Conservation (phyloP, 2,888 invertebrate genomes). For the Hirtodrosophila confusa region DNA sequence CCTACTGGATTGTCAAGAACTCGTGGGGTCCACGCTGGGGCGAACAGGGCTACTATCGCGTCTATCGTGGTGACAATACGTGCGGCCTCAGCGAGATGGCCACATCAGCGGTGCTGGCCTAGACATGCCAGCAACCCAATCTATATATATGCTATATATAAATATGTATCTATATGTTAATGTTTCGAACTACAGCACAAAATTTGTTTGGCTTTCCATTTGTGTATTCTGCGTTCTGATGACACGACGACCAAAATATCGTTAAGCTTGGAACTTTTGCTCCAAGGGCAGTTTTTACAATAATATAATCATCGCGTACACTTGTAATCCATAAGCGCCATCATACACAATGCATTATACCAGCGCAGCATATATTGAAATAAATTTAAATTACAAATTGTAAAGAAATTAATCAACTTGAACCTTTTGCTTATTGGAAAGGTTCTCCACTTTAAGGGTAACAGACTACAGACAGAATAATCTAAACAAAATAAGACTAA, state of each 20-base stretch:
- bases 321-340: slow-evolving; percentile 56
- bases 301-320: slow-evolving; percentile 48
- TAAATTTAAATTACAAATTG: slow-evolving; percentile 58
- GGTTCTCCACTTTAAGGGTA: too few relatives aligned
- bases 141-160: slow-evolving; percentile 39
- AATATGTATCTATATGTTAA: slow-evolving; percentile 52
- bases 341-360: slow-evolving; percentile 38
- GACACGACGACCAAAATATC: slow-evolving; percentile 31
- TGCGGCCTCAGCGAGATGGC: slow-evolving; percentile 96
- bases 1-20: slow-evolving; percentile 97
- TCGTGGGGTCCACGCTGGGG: slow-evolving; percentile 97
- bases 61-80: slow-evolving; percentile 97
- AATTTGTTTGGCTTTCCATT: slow-evolving; percentile 32
- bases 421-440: background rate
- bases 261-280: slow-evolving; percentile 42
- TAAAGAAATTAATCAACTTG: slow-evolving; percentile 33
- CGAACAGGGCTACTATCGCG: slow-evolving; percentile 96
- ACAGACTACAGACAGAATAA: too few relatives aligned
- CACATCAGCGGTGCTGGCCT: slow-evolving; percentile 90
- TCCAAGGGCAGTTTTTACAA: slow-evolving; percentile 21
- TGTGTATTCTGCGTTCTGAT: slow-evolving; percentile 28
- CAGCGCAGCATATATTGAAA: slow-evolving; percentile 52
- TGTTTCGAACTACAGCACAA: slow-evolving; percentile 40
- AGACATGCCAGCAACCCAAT: slow-evolving; percentile 17
- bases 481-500: too few relatives aligned